A percentile compares a stretch with the other conserved stretches of the same genome.
Evolutionary conservation across 2,797 vertebrate species (phyloP).

Genomic region (Sebastes melanostomus): DNA sequence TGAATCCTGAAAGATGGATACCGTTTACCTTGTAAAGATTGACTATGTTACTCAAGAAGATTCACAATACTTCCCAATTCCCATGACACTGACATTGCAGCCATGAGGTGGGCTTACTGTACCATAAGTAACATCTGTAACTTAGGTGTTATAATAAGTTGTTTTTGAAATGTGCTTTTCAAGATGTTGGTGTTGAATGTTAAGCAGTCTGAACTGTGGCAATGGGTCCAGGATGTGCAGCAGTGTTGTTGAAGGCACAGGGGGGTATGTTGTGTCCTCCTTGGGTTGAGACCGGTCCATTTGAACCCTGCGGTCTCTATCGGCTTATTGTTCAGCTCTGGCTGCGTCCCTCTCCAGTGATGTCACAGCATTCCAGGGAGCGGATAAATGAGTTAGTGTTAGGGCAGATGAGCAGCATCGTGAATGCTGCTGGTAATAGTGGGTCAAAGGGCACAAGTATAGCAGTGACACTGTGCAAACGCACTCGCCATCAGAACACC

Average conservation of each 20-base stretch:
- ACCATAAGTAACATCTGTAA: neutral
- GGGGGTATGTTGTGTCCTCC: conserved; percentile 57
- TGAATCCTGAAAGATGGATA: neutral
- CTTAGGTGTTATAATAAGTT: neutral
- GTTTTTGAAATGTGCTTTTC: conserved; percentile 2
- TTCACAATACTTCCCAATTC: neutral
- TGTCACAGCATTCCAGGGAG: conserved; percentile 82
- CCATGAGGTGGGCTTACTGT: neutral
- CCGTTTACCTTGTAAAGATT: neutral
- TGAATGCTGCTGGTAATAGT: conserved; percentile 67
- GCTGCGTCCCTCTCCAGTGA: conserved; percentile 77
- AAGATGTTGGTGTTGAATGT: conserved; percentile 38
- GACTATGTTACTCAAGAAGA: neutral
- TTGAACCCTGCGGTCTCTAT: conserved; percentile 79
- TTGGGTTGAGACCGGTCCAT: conserved; percentile 72
- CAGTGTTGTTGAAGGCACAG: conserved; percentile 56
- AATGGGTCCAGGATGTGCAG: conserved; percentile 37
- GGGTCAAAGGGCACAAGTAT: conserved; percentile 67
- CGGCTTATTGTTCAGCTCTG: conserved; percentile 80
- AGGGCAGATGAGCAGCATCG: conserved; percentile 77
- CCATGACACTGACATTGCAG: neutral
- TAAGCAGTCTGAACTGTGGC: conserved; percentile 19
- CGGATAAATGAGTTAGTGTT: conserved; percentile 83
- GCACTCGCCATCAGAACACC: conserved; percentile 22
- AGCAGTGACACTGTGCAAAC: conserved; percentile 54